Evolutionary conservation across 2,888 invertebrate genomes (phyloP), one percentile per base, ranked within the genome.

Genomic region (Labia minor): DNA sequence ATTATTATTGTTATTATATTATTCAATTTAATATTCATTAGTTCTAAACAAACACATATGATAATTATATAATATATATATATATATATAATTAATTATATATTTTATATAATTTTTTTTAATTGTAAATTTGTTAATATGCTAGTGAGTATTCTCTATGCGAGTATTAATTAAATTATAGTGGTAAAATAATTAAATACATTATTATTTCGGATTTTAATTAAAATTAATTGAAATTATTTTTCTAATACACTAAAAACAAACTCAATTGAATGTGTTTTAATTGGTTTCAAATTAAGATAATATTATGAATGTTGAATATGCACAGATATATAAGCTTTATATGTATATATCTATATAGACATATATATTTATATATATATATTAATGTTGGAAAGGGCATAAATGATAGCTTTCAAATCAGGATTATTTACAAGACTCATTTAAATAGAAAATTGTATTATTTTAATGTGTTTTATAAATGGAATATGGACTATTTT

Each of bases 151-250:
- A 10, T n/a, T n/a, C n/a, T n/a, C n/a, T n/a, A n/a, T 4, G 49
- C 49, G 14, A 49, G 49, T 49, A 49, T 49, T 49, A 49, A 49
- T 49, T 49, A 49, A 49, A 49, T 49, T 49, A 49, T 49, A 49
- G 3, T 49, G 8, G n/a, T 49, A 49, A 49, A 10, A 49, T 49
- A 49, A 49, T 49, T 49, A 49, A 49, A 49, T 49, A 49, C 4
- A 49, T 49, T 49, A 49, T 49, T 49, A 49, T 49, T 49, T 49
- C 16, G 14, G 49, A 49, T 49, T 49, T 49, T 49, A 49, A 49
- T 49, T 49, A 49, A 49, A 49, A 49, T 49, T 49, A 49, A 49
- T 49, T 49, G 14, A 49, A 49, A 49, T 49, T 49, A 49, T 49
- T 49, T n/a, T 49, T 49, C 3, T 49, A 49, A 49, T 3, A 49